Conservation (phyloP, 2,797 vertebrate species). For the Rhabdophis nuchalis region DNA sequence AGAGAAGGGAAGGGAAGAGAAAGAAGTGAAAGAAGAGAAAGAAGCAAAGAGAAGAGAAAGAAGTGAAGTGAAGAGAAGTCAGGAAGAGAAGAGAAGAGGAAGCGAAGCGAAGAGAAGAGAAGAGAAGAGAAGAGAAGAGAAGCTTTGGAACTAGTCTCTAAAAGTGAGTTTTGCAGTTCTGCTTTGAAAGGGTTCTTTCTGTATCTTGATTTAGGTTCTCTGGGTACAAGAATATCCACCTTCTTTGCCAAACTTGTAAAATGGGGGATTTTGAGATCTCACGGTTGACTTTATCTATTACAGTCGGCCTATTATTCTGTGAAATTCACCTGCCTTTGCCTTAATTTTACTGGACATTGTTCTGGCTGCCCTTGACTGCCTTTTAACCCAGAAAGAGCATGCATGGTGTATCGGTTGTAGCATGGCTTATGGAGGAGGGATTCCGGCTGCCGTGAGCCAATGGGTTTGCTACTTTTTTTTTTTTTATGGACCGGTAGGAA, state of each 20-base stretch:
- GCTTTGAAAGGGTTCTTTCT: background rate
- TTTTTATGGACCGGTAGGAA: background rate
- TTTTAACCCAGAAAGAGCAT: background rate
- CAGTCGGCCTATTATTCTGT: background rate
- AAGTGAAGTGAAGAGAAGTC: too few species aligned
- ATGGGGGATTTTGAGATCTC: background rate
- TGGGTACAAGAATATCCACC: background rate
- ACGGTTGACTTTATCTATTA: background rate
- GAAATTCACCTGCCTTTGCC: background rate
- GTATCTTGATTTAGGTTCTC: background rate
- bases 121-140: background rate
- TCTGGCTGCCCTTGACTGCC: background rate
- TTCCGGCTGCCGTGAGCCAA: background rate
- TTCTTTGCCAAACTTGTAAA: background rate
- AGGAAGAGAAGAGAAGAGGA: background rate
- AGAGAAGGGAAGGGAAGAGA: background rate
- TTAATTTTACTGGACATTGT: background rate
- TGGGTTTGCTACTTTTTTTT: background rate
- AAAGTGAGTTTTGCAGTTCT: background rate
- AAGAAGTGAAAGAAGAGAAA: too few species aligned
- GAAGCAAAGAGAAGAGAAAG: background rate
- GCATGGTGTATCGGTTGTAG: background rate
- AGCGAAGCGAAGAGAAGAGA: too few species aligned
- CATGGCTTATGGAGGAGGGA: background rate
- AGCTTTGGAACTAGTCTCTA: background rate